Percentiles rank a stretch among this genome's conserved stretches.
These are phyloP conservation scores for Sarotherodon lohbergeri DNA, from an alignment of 2,113 vertebrate species.

Conservation along the genomic window DNA sequence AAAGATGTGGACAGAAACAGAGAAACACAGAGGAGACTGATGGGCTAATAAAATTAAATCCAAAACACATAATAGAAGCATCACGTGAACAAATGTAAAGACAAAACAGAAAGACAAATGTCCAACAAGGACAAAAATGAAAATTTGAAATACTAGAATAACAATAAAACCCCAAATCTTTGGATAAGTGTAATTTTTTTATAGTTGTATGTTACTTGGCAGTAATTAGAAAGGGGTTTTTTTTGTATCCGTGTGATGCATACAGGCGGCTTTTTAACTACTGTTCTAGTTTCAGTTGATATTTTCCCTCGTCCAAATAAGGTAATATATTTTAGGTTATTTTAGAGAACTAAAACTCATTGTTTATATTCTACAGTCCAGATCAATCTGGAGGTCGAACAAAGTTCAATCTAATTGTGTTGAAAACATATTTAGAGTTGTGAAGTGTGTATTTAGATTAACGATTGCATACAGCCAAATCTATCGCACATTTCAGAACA, in stretches of 20 bases:
- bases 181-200: background rate
- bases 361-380: background rate
- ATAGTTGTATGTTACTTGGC: background rate
- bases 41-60: background rate
- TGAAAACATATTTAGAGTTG: background rate
- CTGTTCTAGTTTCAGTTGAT: background rate
- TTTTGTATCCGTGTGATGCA: background rate
- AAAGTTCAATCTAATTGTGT: fast-evolving
- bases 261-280: fast-evolving
- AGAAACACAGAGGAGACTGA: background rate
- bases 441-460: background rate
- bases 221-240: fast-evolving
- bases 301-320: fast-evolving
- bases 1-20: background rate
- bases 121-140: background rate
- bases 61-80: background rate
- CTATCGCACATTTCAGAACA: background rate
- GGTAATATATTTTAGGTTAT: background rate
- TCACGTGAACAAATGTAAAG: background rate
- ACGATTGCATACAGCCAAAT: background rate
- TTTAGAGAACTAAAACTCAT: background rate
- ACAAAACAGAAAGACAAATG: background rate
- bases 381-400: fast-evolving
- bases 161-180: background rate
- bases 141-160: background rate